These are phyloP conservation scores for Herpailurus yagouaroundi DNA, from an alignment of 2,113 vertebrate species.

Conservation along the genomic window DNA sequence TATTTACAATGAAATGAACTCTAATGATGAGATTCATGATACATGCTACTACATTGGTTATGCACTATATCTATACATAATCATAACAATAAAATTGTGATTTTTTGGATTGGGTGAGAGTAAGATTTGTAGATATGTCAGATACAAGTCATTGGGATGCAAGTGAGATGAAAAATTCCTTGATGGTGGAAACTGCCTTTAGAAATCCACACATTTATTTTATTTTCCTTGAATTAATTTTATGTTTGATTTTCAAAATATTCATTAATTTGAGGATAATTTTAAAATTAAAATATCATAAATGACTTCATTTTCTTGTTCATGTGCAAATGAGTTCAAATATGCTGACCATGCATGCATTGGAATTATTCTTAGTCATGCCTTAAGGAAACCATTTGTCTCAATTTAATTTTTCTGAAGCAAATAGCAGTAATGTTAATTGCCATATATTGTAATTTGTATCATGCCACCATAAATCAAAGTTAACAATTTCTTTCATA, in stretches of 20 bases:
- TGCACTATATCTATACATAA: background rate
- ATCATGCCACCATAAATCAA: background rate
- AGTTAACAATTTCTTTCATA: background rate
- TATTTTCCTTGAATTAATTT: background rate
- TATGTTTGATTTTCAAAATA: background rate
- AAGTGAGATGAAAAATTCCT: background rate
- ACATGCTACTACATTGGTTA: background rate
- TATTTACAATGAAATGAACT: background rate
- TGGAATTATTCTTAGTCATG: background rate
- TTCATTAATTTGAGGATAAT: background rate
- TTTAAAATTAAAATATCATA: background rate
- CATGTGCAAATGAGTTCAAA: background rate
- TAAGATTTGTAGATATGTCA: background rate
- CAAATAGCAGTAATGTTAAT: constrained; percentile 11
- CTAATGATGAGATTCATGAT: background rate
- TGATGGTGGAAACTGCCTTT: background rate
- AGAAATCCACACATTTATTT: background rate
- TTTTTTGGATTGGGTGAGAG: background rate
- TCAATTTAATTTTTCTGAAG: background rate
- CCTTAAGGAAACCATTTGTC: background rate
- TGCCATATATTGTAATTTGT: background rate
- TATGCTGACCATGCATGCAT: background rate
- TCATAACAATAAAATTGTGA: background rate
- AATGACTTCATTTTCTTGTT: background rate
- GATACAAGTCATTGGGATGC: background rate